These are phyloP conservation scores for fruit fly (Drosophila melanogaster) DNA, from an alignment of 1,140 invertebrate genomes.

Conservation along the genomic window Release_6_plus_ISO1_MT NC_004354.4:2982001-2982500, in stretches of 20 bases:
- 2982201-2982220: not conserved
- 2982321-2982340: conserved; percentile 33
- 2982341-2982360: conserved; percentile 19
- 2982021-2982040: conserved; percentile 12
- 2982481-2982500: conserved; percentile 33
- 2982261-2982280: conserved; percentile 10
- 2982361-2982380: conserved; percentile 18
- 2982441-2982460: conserved; percentile 13
- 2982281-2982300: conserved; percentile 13
- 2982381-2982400: conserved; percentile 1
- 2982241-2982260: conserved; percentile 31
- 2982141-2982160: too few relatives aligned
- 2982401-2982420: conserved; percentile 54
- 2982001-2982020: conserved; percentile 3
- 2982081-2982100: too few relatives aligned
- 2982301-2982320: conserved; percentile 36
- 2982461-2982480: conserved; percentile 21
- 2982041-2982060: not conserved
- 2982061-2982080: not conserved
- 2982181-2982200: too few relatives aligned
- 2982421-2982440: conserved; percentile 62
- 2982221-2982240: conserved; percentile 2
- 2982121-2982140: too few relatives aligned
- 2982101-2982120: not conserved
- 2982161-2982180: too few relatives aligned